Conservation (phyloP, 2,888 invertebrate species). For the Nycteola revayana region DNA sequence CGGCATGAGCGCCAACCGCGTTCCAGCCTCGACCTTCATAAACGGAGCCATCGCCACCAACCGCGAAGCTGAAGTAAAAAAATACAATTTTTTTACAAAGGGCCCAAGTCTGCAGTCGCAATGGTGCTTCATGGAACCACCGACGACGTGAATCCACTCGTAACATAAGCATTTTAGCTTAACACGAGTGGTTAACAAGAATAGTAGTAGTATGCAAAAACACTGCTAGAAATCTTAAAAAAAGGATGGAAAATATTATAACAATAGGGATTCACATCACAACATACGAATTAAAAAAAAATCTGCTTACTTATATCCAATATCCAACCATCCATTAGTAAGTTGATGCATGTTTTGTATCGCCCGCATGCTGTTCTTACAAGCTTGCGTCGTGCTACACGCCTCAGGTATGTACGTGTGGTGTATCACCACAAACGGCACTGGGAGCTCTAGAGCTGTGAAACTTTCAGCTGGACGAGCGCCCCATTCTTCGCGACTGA, state of each 20-base stretch:
- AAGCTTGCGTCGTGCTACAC: constrained; percentile 76
- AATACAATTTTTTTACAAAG: too few relatives aligned
- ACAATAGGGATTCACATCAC: too few relatives aligned
- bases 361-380: constrained; percentile 80
- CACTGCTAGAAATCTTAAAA: too few relatives aligned
- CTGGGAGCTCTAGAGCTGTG: constrained; percentile 77
- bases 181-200: too few relatives aligned
- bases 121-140: too few relatives aligned
- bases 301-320: constrained; percentile 80
- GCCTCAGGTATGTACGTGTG: constrained; percentile 84
- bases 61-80: constrained; percentile 83
- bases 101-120: too few relatives aligned
- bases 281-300: constrained; percentile 1
- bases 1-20: constrained; percentile 86
- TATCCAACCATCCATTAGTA: constrained; percentile 84
- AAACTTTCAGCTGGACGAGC: constrained; percentile 22
- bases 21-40: constrained; percentile 88
- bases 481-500: constrained; percentile 14
- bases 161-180: too few relatives aligned
- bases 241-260: too few relatives aligned
- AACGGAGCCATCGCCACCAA: constrained; percentile 88
- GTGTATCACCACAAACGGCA: constrained; percentile 85
- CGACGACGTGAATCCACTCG: too few relatives aligned
- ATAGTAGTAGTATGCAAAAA: too few relatives aligned
- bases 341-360: constrained; percentile 85